Percentiles rank a stretch among this genome's conserved stretches.
These are phyloP conservation scores for Sialis fuliginosa DNA, from an alignment of 2,888 invertebrate species.

Conservation along the genomic window DNA sequence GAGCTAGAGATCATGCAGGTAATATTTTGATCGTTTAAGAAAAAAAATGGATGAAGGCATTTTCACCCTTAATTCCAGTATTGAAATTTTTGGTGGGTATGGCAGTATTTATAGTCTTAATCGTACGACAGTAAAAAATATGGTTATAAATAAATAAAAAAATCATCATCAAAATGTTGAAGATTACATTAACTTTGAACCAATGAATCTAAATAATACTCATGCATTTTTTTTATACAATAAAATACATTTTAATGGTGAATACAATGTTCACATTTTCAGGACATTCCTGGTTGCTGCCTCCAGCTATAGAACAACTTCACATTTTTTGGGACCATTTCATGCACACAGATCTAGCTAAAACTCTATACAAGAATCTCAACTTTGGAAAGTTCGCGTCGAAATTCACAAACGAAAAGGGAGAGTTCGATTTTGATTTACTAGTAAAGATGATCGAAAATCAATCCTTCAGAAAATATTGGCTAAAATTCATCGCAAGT, in stretches of 20 bases:
- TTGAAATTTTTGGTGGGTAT: too few relatives aligned
- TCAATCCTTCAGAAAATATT: slow-evolving; percentile 58
- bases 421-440: slow-evolving; percentile 50
- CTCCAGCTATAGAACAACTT: slow-evolving; percentile 47
- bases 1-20: slow-evolving; percentile 34
- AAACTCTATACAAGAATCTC: slow-evolving; percentile 51
- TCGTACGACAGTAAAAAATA: too few relatives aligned
- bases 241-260: too few relatives aligned
- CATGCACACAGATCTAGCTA: slow-evolving; percentile 59
- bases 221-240: too few relatives aligned
- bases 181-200: too few relatives aligned
- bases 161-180: too few relatives aligned
- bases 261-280: slow-evolving; percentile 17
- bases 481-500: slow-evolving; percentile 59
- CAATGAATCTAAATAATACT: too few relatives aligned
- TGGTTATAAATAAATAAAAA: too few relatives aligned
- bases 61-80: too few relatives aligned
- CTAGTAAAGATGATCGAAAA: slow-evolving; percentile 66
- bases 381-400: slow-evolving; percentile 52
- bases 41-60: too few relatives aligned
- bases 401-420: slow-evolving; percentile 47
- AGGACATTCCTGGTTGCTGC: slow-evolving; percentile 52
- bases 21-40: too few relatives aligned
- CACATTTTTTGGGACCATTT: slow-evolving; percentile 67
- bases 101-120: too few relatives aligned